Evolutionary conservation across 2,113 vertebrate genomes (phyloP).

Genomic region (Chaetops frenatus): DNA sequence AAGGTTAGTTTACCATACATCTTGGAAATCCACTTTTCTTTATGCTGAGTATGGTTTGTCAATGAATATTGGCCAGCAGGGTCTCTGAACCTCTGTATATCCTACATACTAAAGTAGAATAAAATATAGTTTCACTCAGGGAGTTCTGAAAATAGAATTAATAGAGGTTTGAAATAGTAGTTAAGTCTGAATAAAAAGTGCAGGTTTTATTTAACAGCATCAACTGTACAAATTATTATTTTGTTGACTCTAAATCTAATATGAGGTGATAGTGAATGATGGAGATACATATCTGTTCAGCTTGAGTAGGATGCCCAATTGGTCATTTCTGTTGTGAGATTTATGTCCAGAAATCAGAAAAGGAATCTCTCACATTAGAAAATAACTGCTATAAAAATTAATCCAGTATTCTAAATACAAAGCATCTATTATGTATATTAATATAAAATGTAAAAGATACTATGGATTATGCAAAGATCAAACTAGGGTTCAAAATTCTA

Average conservation of each 20-base stretch:
- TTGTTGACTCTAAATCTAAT: neutral
- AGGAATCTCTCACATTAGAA: neutral
- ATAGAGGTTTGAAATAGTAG: neutral
- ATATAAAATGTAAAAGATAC: neutral
- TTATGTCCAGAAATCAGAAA: neutral
- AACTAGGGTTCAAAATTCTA: neutral
- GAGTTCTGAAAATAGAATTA: neutral
- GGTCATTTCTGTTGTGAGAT: neutral
- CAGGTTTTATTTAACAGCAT: neutral
- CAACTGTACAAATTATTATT: neutral
- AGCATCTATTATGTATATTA: neutral
- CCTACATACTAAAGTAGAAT: neutral
- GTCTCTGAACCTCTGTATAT: neutral
- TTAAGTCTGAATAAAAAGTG: neutral
- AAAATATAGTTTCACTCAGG: neutral
- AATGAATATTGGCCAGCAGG: neutral
- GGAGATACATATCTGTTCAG: neutral
- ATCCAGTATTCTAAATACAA: neutral
- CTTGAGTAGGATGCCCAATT: neutral
- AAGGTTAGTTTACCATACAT: neutral
- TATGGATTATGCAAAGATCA: neutral
- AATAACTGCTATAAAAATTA: neutral
- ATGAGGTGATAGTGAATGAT: neutral
- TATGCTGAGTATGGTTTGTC: neutral
- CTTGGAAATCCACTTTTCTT: neutral